Base-by-base conservation (phyloP, 2,888 invertebrate species). In the Acanthacorydalis orientalis region DNA sequence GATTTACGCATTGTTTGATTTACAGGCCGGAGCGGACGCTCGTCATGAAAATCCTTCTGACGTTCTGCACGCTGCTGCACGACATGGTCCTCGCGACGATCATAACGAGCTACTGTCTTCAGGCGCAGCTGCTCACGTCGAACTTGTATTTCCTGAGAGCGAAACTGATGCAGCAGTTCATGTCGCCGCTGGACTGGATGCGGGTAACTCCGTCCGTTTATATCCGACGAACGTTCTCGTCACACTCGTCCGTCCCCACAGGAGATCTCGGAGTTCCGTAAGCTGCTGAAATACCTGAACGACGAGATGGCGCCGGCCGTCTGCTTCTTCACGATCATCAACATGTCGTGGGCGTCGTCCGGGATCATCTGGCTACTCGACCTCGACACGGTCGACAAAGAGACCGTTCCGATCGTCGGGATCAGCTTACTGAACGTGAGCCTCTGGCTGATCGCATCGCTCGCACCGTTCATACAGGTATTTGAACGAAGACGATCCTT, bases 21-120 rank as follows among this genome's bases (percentile, higher is more conserved):
- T 23, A 10, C 16, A 41, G 16, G 15, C 31, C 41, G 16, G n/a
- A 41, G 16, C 16, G 11, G 10, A 41, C 10, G 54, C 56, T 72
- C 50, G 52, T 63, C 1, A 58, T 80, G 41, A 77, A 82, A 65
- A 64, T 78, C 34, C 58, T 79, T 7, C 63, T 86, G 49, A 73
- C 84, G 31, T 60, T 77, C 38, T 78, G 80, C 52, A 82, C 85
- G 9, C 61, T 84, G 50, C 78, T 79, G 64, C 86, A 87, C 59
- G 86, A 88, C 60, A 77, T 84, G 64, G 78, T 87, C 47, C 85
- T 87, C 64, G 82, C 83, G n/a, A 80, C 85, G 4, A 77, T 87
- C 46, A 76, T 87, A 52, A 80, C 83, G 32, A 86, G 83, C 62
- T 88, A 87, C 62, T 85, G 85, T 56, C 70, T 88, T 16, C 86